Evolutionary conservation across 1,140 invertebrate species (phyloP), one percentile per base, ranked within the genome.

Genomic region (Drosophila bipectinata): DNA sequence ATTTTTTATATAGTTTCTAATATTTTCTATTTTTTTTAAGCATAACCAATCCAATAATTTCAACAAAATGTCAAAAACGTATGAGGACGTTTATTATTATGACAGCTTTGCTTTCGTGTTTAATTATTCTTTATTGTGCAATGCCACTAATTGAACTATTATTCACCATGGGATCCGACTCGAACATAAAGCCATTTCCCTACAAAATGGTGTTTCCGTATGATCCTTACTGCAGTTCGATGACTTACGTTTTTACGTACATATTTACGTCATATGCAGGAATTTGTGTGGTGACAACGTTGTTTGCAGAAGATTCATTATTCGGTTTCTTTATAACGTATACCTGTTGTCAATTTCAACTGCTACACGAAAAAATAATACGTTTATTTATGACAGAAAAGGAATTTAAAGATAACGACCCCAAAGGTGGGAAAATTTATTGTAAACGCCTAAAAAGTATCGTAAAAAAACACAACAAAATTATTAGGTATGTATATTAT

Each of bases 181-280:
- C 51, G 7, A 9, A 58, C 5, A 54, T 66, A 0, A 91, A 91
- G 54, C 91, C 91, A 12, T 92, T 91, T 60, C 91, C 91, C 0
- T 92, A 92, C 30, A 90, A 90, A 77, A 92, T 92, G 91, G 9
- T 73, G 0, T 92, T 92, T 64, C 88, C 88, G 0, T 92, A 60
- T 55, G 1, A 18, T 18, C 18, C 91, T 0, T 66, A 90, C 28
- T 66, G 32, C 8, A 76, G 67, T 37, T 90, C 75, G 72, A 39
- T 66, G 4, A 32, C 47, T 37, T 92, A 91, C 67, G 24, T 47
- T 7, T 14, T 87, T 1, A 92, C 90, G 1, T 92, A 92, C 54
- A 18, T 90, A 0, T 90, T 92, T 26, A 92, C 91, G 0, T 72
- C 91, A 0, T 90, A 77, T 41, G 90, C 91, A 7, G 91, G 91